phyloP scores from a whole-genome alignment of 2,888 invertebrate species.

The Aproaerema taeniolella region DNA sequence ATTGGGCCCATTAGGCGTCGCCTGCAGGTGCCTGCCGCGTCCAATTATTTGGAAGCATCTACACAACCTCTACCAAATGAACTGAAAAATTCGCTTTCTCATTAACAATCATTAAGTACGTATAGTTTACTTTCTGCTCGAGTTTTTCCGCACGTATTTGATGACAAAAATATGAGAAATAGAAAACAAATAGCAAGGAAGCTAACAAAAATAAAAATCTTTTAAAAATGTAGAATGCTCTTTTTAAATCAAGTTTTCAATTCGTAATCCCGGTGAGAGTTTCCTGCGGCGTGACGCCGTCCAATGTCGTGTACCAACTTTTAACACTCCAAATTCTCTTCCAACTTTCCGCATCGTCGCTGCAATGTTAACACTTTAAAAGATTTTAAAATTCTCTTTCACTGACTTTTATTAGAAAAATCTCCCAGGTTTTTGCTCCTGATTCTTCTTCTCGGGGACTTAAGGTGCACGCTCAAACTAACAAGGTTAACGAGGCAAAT shows the following conservation, averaged over 20 bases:
- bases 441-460: too few species aligned
- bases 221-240: too few species aligned
- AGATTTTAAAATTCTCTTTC: slow-evolving; percentile 27
- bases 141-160: too few species aligned
- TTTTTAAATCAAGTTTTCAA: too few species aligned
- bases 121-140: too few species aligned
- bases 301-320: slow-evolving; percentile 24
- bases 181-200: too few species aligned
- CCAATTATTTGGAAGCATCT: slow-evolving; percentile 41
- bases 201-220: too few species aligned
- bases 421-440: slow-evolving; percentile 18
- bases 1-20: slow-evolving; percentile 61
- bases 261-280: too few species aligned
- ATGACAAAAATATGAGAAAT: too few species aligned
- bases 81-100: neutral
- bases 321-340: slow-evolving; percentile 36
- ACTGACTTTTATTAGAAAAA: slow-evolving; percentile 26
- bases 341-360: slow-evolving; percentile 32
- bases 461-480: too few species aligned
- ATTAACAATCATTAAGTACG: too few species aligned
- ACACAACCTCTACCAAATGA: slow-evolving; percentile 6
- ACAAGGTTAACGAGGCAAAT: too few species aligned
- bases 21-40: slow-evolving; percentile 50
- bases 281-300: slow-evolving; percentile 14
- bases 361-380: slow-evolving; percentile 29